Base-by-base conservation (phyloP, 1,140 invertebrate species). In the Brachionus koreanus region DNA sequence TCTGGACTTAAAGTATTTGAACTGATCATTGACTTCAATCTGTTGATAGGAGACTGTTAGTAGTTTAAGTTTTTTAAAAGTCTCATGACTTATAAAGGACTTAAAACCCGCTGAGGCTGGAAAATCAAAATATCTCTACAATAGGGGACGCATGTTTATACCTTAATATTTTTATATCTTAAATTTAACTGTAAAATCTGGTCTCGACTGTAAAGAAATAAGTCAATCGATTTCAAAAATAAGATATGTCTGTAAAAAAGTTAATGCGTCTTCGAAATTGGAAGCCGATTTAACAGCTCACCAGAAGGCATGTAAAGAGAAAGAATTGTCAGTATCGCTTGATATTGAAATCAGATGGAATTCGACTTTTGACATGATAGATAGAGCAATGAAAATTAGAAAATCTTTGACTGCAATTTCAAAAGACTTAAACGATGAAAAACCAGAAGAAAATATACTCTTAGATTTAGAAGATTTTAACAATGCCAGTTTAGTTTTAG, bases 151-250 rank as follows among this genome's bases (percentile, higher is more conserved):
- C n/a, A n/a, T n/a, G n/a, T n/a, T n/a, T n/a, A n/a, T n/a, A n/a
- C n/a, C n/a, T n/a, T n/a, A n/a, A n/a, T n/a, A n/a, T n/a, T n/a
- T n/a, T n/a, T n/a, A 61, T 61, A 61, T 61, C 25, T 29, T 61
- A 61, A 61, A 61, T 61, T 29, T 29, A 61, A 16, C 25, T 23
- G 57, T 61, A 61, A 61, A 61, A 29, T 19, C 5, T 29, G 57
- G 57, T 61, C 57, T 61, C 25, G 57, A 0, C 16, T 61, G 57
- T 29, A 29, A 61, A 61, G 61, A 65, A 29, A 65, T 65, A 13
- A 65, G 29, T 65, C 23, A 65, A 35, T 65, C 61, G 61, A 65
- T 65, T 65, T 65, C 61, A 52, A 65, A 65, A 65, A 65, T 35
- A 25, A 65, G 61, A 65, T 65, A 29, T 65, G 29, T 65, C 29